These are phyloP conservation scores for Grammomys surdaster DNA, from an alignment of 2,113 vertebrate species.

Conservation along the genomic window DNA sequence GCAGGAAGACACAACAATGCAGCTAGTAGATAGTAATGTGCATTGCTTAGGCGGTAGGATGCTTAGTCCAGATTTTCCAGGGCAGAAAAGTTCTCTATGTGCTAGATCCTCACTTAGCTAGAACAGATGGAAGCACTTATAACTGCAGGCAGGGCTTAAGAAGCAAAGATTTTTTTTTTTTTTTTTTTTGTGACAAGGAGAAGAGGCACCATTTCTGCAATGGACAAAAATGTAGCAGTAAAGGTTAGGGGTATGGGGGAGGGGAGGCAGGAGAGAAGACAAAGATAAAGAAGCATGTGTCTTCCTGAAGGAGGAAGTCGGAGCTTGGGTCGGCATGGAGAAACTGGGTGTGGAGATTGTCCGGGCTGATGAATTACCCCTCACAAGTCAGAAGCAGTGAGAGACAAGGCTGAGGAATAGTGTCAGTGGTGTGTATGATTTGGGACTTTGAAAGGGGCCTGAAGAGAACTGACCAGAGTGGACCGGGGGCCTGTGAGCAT, in stretches of 20 bases:
- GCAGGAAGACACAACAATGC: neutral
- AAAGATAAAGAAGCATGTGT: neutral
- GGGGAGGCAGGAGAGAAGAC: neutral
- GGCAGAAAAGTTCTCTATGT: neutral
- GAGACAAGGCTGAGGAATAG: neutral
- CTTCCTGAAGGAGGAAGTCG: constrained; percentile 16
- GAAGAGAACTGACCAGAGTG: neutral
- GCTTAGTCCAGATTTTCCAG: constrained; percentile 15
- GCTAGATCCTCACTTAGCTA: neutral
- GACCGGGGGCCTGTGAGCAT: neutral
- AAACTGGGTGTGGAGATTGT: neutral
- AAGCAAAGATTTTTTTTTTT: constrained; percentile 40
- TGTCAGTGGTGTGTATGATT: neutral
- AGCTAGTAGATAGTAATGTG: neutral
- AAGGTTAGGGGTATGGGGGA: neutral
- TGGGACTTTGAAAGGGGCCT: neutral
- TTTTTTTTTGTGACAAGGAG: neutral
- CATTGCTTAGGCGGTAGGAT: neutral
- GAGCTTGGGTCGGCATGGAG: neutral
- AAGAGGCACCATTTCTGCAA: neutral
- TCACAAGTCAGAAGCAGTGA: neutral
- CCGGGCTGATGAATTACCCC: constrained; percentile 23
- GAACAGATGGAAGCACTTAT: constrained; percentile 13
- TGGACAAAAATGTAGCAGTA: neutral
- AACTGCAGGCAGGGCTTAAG: constrained; percentile 42